Conservation (phyloP, 2,113 vertebrate genomes). For the Petrocephalus zakoni region DNA sequence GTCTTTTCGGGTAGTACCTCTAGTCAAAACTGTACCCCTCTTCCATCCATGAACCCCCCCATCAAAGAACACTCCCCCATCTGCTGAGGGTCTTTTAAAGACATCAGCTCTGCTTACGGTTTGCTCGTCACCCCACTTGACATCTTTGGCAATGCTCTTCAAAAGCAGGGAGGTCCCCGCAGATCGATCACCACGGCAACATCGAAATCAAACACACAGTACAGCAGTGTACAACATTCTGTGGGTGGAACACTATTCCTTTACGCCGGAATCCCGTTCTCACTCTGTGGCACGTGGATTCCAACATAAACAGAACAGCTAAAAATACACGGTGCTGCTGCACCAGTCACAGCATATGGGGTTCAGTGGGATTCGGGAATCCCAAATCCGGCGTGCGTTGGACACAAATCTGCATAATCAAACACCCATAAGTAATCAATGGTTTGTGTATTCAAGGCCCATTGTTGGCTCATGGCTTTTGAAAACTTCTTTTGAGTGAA, state of each 20-base stretch:
- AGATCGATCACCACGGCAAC: background rate
- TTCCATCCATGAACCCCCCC: background rate
- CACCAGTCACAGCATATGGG: background rate
- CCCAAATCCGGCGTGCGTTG: background rate
- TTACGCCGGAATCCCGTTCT: background rate
- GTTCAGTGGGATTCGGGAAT: slow-evolving; percentile 1
- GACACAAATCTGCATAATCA: background rate
- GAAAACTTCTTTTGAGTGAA: background rate
- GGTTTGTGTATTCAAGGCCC: background rate
- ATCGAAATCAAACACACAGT: background rate
- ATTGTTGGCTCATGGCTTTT: background rate
- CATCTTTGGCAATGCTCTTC: background rate
- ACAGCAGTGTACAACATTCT: background rate
- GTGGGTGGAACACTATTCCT: background rate
- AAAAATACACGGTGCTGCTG: slow-evolving; percentile 27
- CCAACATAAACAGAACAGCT: slow-evolving; percentile 36
- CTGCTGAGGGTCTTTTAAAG: background rate
- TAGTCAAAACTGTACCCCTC: too few species aligned
- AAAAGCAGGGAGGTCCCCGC: background rate
- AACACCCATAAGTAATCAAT: background rate
- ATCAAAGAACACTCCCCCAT: background rate
- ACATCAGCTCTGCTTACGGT: background rate
- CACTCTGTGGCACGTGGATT: background rate
- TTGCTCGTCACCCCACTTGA: background rate
- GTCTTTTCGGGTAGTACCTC: background rate